These are phyloP conservation scores for Suricata suricatta DNA, from an alignment of 2,113 vertebrate species.

Conservation along the genomic window DNA sequence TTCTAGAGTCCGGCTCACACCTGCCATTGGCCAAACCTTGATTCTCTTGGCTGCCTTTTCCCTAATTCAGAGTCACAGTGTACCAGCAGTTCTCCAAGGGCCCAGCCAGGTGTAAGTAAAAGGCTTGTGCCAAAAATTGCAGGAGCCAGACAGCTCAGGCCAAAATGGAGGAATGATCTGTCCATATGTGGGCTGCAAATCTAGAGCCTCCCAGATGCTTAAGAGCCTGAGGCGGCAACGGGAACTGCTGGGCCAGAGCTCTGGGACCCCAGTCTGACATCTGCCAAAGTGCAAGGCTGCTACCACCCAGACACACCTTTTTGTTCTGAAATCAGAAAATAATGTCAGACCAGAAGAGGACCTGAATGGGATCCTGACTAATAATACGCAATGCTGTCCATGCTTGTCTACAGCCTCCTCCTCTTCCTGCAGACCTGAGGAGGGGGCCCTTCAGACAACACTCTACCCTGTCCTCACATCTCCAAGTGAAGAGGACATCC, in stretches of 20 bases:
- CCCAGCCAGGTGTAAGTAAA: not conserved
- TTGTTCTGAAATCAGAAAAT: not conserved
- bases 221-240: not conserved
- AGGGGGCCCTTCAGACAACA: not conserved
- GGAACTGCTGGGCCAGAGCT: not conserved
- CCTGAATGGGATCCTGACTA: not conserved
- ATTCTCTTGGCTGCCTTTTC: not conserved
- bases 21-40: not conserved
- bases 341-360: not conserved
- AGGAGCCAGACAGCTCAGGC: fast-evolving
- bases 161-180: not conserved
- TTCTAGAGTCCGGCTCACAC: not conserved
- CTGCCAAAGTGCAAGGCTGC: not conserved
- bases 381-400: not conserved
- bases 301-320: not conserved
- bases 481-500: not conserved
- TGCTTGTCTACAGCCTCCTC: not conserved
- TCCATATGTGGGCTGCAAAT: not conserved
- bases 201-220: no score
- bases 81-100: not conserved
- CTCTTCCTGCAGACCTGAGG: not conserved
- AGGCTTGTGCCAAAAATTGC: not conserved
- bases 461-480: not conserved
- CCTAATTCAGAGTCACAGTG: not conserved
- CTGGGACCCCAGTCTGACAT: not conserved